Evolutionary conservation across 2,113 vertebrate species (phyloP).

Genomic region (Heterochromis multidens): DNA sequence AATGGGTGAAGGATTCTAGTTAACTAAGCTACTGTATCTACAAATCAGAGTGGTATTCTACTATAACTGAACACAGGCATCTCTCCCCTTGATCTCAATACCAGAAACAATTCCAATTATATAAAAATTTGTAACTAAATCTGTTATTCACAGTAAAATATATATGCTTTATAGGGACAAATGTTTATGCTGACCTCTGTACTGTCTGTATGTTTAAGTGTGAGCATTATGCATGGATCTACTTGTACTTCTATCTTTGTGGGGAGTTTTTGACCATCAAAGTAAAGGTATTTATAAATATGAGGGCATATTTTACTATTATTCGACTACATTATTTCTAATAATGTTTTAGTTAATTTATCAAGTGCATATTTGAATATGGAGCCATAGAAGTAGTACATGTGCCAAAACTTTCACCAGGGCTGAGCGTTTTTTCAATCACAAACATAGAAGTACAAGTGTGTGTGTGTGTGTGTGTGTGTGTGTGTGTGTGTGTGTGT

Average conservation of each 20-base stretch:
- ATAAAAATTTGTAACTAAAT: not conserved
- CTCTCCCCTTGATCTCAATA: conserved; percentile 9
- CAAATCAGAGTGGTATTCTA: not conserved
- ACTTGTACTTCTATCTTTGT: not conserved
- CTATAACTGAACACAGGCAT: not conserved
- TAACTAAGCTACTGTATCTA: not conserved
- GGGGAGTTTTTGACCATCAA: not conserved
- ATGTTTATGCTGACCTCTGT: not conserved
- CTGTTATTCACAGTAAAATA: not conserved
- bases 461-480: not conserved
- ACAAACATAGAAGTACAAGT: conserved; percentile 16
- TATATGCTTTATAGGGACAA: not conserved
- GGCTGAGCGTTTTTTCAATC: not conserved
- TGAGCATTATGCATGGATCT: not conserved
- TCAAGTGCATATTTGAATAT: not conserved
- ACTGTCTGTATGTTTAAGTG: not conserved
- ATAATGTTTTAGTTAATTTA: not conserved
- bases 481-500: not conserved
- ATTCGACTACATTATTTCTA: too few relatives aligned
- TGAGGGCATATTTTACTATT: not conserved
- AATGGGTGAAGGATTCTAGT: not conserved
- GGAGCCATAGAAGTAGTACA: not conserved
- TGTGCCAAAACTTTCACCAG: not conserved
- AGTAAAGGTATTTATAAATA: not conserved
- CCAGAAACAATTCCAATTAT: not conserved